These are phyloP conservation scores for Nesoenas mayeri DNA, from an alignment of 2,113 vertebrate species.

Conservation along the genomic window DNA sequence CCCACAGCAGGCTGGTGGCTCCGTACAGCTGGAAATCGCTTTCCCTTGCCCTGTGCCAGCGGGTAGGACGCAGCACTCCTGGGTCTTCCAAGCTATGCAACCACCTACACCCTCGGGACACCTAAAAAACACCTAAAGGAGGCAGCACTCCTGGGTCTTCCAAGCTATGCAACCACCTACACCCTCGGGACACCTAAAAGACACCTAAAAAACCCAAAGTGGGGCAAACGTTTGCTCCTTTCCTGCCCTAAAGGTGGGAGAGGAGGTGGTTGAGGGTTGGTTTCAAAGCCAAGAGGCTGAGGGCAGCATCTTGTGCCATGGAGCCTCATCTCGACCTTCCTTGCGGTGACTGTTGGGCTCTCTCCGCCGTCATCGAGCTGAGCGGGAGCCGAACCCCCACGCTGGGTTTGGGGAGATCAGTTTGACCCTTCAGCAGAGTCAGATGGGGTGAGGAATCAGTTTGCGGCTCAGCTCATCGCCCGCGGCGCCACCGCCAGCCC, in stretches of 20 bases:
- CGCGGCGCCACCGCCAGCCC: neutral
- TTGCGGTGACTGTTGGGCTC: fast-evolving
- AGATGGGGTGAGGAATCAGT: neutral
- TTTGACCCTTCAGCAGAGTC: neutral
- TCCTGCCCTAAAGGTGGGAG: fast-evolving
- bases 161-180: neutral
- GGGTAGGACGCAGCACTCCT: neutral
- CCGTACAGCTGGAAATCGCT: conserved; percentile 11
- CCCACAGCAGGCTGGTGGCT: conserved; percentile 20
- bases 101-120: neutral
- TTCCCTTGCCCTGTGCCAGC: conserved; percentile 30
- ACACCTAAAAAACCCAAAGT: neutral
- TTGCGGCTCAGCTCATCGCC: fast-evolving
- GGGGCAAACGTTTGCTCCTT: neutral
- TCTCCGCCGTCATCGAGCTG: neutral
- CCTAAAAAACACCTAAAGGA: neutral
- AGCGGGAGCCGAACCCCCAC: neutral
- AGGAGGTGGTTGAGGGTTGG: neutral
- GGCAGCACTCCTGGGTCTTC: neutral
- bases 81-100: neutral
- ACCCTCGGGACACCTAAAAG: neutral
- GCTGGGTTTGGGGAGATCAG: neutral
- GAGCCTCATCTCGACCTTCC: neutral
- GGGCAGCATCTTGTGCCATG: fast-evolving
- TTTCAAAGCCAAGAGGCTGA: neutral